Evolutionary conservation across 2,113 vertebrate genomes (phyloP).

Genomic region (Tapirus terrestris): DNA sequence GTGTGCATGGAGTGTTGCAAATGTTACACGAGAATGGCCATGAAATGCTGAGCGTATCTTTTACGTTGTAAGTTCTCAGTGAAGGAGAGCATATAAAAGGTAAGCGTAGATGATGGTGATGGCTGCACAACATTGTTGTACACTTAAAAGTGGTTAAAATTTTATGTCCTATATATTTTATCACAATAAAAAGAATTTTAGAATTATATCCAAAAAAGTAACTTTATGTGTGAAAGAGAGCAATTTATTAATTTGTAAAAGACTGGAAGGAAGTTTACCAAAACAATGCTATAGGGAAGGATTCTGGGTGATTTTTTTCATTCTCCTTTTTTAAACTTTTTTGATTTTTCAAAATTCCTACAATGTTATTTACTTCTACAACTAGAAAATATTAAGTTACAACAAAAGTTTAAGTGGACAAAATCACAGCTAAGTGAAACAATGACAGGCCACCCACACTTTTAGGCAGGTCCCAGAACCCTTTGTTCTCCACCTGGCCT

Average conservation of each 20-base stretch:
- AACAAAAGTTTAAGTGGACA: not conserved
- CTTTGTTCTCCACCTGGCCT: not conserved
- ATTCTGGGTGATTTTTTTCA: not conserved
- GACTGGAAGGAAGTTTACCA: not conserved
- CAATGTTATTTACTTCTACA: not conserved
- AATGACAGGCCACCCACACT: not conserved
- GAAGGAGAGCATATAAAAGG: not conserved
- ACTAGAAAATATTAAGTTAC: not conserved
- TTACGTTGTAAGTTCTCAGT: not conserved
- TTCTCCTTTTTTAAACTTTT: not conserved
- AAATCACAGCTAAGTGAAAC: not conserved
- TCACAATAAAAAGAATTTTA: not conserved
- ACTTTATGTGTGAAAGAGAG: not conserved
- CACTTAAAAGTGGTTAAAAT: not conserved
- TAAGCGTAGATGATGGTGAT: not conserved
- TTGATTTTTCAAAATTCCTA: conserved; percentile 24
- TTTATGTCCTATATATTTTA: not conserved
- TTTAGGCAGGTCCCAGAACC: not conserved
- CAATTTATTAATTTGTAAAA: not conserved
- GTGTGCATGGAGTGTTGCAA: not conserved
- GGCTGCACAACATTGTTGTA: not conserved
- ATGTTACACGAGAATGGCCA: not conserved
- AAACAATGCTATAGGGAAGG: not conserved
- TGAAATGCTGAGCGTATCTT: not conserved
- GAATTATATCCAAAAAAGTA: not conserved